phyloP scores from a whole-genome alignment of 1,140 invertebrate species.

The Euwallacea similis region DNA sequence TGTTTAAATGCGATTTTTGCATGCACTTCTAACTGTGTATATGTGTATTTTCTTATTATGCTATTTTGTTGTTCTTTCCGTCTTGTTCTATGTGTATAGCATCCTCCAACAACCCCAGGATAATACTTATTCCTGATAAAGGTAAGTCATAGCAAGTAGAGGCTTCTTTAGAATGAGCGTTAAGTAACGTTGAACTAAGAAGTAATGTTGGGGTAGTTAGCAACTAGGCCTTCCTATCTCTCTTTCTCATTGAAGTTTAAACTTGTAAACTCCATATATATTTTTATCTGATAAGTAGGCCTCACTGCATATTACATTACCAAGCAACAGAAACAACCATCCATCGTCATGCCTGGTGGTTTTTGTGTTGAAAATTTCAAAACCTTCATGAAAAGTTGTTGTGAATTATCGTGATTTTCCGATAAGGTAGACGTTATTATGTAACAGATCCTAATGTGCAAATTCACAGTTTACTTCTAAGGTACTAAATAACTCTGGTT shows the following conservation, averaged over 20 bases:
- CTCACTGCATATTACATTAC: not conserved
- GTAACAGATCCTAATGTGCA: not conserved
- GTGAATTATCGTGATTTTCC: conserved; percentile 30
- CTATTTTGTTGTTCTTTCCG: conserved; percentile 17
- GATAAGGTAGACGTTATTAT: conserved; percentile 4
- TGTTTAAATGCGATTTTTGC: conserved; percentile 1
- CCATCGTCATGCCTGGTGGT: conserved; percentile 9
- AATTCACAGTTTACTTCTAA: conserved; percentile 1
- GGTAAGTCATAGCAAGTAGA: not conserved
- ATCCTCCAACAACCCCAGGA: not conserved
- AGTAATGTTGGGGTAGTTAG: too few species aligned
- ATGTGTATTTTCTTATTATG: conserved; percentile 9
- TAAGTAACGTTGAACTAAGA: too few species aligned
- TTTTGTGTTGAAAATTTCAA: conserved; percentile 32
- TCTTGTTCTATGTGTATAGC: not conserved
- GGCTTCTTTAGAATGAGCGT: not conserved
- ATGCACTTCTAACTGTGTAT: conserved; percentile 7
- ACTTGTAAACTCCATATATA: too few species aligned
- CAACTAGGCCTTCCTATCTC: too few species aligned
- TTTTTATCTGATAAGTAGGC: too few species aligned
- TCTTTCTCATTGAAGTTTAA: too few species aligned
- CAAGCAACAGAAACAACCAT: conserved; percentile 14
- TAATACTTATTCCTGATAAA: not conserved
- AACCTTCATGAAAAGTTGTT: conserved; percentile 21
- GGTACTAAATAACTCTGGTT: not conserved